Evolutionary conservation across 1,140 invertebrate species (phyloP), one percentile per base, ranked within the genome.

Genomic region (Aporrectodea caliginosa): DNA sequence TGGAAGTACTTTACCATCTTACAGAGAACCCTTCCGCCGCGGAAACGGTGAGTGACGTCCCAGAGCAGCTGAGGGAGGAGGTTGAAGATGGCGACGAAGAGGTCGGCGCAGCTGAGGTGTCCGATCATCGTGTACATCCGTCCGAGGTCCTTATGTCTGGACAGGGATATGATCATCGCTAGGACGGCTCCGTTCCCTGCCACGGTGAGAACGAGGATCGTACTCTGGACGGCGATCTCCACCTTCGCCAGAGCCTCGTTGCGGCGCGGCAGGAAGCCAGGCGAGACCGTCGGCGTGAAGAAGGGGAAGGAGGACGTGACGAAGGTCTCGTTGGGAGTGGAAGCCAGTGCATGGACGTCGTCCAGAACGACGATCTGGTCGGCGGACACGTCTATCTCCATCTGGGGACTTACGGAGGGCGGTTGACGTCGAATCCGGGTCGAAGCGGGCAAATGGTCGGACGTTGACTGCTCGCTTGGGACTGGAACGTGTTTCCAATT

Each of bases 11-110:
- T 93, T 16, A 93, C 90, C 70, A 83, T 81, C 30, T 84, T 79
- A 85, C 93, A 94, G 6, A 93, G 86, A 35, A 91, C 78, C 71
- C 90, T 88, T 0, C 91, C 91, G 16, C 92, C 92, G 80, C 90
- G 86, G 87, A 93, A 93, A 79, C 92, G 84, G 77, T 85, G 89
- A 0, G 90, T 92, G 43, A 92, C 89, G 69, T 93, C 92, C 93
- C 92, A 93, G 1, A 90, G 90, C 16, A 93, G 84, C 86, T 93
- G 93, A 0, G 93, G 92, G n/a, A 93, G 86, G 12, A 93, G 91
- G 83, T 92, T 92, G 69, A 93, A 89, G 80, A 93, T 89, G 1
- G 92, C 93, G 0, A 92, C 93, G 74, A 93, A 87, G 33, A 93
- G 86, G 85, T 94, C 93, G 0, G 92, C 92, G 35, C 93, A 88